Conservation (phyloP, 1,140 invertebrate genomes). For the Drosophila eugracilis region DNA sequence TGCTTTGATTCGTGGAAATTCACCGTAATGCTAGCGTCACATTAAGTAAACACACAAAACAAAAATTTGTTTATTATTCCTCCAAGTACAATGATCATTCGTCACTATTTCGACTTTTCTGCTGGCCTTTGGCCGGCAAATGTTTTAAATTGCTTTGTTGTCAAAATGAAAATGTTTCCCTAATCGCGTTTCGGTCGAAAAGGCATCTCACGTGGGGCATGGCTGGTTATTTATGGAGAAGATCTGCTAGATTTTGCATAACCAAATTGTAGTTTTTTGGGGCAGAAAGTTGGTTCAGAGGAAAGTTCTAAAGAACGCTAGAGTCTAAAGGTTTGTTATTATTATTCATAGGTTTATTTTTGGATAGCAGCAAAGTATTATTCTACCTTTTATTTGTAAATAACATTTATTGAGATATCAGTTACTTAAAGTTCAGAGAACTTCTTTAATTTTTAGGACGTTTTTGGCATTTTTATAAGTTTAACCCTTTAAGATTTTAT, state of each 20-base stretch:
- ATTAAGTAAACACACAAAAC: slow-evolving; percentile 58
- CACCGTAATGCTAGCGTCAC: slow-evolving; percentile 45
- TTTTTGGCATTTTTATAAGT: too few species aligned
- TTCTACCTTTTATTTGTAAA: too few species aligned
- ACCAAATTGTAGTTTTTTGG: slow-evolving; percentile 14
- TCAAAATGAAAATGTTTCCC: slow-evolving; percentile 31
- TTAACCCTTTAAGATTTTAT: too few species aligned
- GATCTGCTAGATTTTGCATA: slow-evolving; percentile 40
- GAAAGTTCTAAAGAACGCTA: neutral
- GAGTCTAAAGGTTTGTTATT: neutral
- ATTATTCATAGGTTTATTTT: neutral
- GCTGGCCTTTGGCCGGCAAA: slow-evolving; percentile 32
- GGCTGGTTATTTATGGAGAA: slow-evolving; percentile 21
- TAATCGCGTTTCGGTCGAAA: slow-evolving; percentile 27
- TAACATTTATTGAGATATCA: too few species aligned
- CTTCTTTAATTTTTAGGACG: too few species aligned
- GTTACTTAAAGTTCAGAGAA: too few species aligned
- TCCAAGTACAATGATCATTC: slow-evolving; percentile 52
- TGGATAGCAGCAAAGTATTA: too few species aligned
- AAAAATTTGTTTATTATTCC: slow-evolving; percentile 43
- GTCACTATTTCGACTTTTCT: slow-evolving; percentile 34
- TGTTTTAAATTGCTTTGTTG: slow-evolving; percentile 47
- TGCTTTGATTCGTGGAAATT: slow-evolving; percentile 59
- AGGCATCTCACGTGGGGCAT: slow-evolving; percentile 22
- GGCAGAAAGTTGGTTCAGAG: neutral